These are phyloP conservation scores for Pteronura brasiliensis DNA, from an alignment of 2,113 vertebrate genomes.

Conservation along the genomic window DNA sequence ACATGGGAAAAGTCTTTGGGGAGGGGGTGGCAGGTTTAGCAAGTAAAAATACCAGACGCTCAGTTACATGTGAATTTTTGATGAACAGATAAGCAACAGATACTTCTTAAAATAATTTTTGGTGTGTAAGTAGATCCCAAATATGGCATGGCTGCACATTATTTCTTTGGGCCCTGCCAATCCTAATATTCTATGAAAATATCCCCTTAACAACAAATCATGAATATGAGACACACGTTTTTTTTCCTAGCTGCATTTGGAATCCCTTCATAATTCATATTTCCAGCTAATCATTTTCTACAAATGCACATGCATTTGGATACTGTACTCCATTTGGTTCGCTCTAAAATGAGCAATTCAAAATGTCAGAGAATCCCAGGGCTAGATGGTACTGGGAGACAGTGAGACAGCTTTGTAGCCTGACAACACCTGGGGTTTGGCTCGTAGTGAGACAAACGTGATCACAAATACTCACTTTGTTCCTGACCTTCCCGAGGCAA, in stretches of 20 bases:
- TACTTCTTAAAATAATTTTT: background rate
- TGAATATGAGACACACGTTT: background rate
- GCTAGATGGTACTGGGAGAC: background rate
- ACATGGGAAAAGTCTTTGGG: background rate
- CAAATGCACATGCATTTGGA: background rate
- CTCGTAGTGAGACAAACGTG: background rate
- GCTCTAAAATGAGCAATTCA: background rate
- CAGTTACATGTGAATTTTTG: background rate
- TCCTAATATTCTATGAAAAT: background rate
- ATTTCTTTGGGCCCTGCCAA: background rate
- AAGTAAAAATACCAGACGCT: background rate
- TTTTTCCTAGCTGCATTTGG: background rate
- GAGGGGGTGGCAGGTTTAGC: background rate
- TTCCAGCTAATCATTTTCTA: background rate
- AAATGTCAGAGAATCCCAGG: background rate
- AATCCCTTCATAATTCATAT: background rate
- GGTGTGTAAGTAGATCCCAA: background rate
- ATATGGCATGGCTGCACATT: too few species aligned
- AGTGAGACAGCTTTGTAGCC: background rate
- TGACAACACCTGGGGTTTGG: background rate
- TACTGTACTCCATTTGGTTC: background rate
- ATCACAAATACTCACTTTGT: background rate
- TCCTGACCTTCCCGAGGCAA: background rate
- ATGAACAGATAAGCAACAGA: background rate
- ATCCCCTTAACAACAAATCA: background rate